Evolutionary conservation across 2,797 vertebrate species (phyloP).

Genomic region (Parauchenoglanis punctatus): DNA sequence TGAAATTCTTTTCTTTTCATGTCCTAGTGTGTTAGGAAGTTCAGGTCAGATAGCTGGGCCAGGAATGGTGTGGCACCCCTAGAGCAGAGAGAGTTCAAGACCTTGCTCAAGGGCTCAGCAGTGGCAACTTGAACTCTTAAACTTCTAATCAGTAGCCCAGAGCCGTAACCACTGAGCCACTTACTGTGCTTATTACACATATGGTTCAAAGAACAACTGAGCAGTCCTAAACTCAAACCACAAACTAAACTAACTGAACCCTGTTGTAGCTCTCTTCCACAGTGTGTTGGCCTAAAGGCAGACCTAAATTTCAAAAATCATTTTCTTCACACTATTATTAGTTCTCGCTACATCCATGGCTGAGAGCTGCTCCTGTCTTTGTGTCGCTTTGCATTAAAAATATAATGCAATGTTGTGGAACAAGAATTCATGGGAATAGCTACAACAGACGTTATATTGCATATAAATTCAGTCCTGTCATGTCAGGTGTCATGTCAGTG

Average conservation of each 20-base stretch:
- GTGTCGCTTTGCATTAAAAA: neutral
- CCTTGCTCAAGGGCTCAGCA: neutral
- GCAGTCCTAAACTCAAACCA: neutral
- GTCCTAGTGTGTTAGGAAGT: neutral
- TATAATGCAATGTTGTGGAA: neutral
- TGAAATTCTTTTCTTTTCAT: neutral
- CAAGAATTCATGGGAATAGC: neutral
- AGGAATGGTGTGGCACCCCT: neutral
- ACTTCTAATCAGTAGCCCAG: neutral
- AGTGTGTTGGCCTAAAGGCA: constrained; percentile 6
- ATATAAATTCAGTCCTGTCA: neutral
- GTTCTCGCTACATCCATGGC: neutral
- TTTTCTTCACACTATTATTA: neutral
- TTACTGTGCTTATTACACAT: neutral
- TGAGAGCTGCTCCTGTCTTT: neutral
- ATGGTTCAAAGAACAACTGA: neutral
- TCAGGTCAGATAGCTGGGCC: neutral
- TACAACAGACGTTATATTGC: neutral
- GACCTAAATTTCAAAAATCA: neutral
- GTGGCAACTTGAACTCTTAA: neutral
- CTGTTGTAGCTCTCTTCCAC: neutral
- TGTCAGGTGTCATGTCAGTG: too few relatives aligned
- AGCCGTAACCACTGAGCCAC: neutral
- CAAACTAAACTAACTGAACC: neutral
- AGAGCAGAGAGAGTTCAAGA: neutral